Conservation (phyloP, 2,888 invertebrate genomes). For the Asteroscopus sphinx region DNA sequence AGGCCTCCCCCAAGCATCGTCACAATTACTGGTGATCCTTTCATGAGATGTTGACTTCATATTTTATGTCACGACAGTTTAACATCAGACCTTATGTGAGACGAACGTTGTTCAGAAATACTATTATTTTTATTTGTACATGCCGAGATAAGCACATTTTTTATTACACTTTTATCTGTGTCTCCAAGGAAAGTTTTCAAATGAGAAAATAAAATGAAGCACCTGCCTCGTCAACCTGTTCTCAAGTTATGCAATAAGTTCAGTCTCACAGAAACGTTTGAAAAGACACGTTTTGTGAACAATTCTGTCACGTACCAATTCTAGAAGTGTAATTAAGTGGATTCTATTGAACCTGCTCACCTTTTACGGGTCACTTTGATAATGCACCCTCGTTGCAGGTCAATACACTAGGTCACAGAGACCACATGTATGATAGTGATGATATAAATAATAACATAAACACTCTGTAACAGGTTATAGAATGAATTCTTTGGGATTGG, state of each 20-base stretch:
- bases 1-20: too few species aligned
- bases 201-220: constrained; percentile 35
- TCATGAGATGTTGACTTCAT: too few species aligned
- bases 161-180: constrained; percentile 6
- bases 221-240: constrained; percentile 22
- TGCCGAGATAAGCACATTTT: neutral
- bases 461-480: neutral
- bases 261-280: constrained; percentile 6
- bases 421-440: constrained; percentile 6
- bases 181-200: neutral
- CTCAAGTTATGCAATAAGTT: constrained; percentile 17
- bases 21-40: too few species aligned
- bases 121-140: neutral
- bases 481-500: neutral
- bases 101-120: constrained; percentile 7
- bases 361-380: constrained; percentile 38
- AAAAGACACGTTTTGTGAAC: constrained; percentile 23
- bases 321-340: constrained; percentile 28
- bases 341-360: constrained; percentile 41
- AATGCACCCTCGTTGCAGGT: constrained; percentile 11
- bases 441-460: constrained; percentile 9
- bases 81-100: neutral
- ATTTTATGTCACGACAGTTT: constrained; percentile 1
- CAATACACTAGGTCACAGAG: constrained; percentile 17
- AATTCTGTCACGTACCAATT: constrained; percentile 29